Evolutionary conservation across 1,140 invertebrate genomes (phyloP), one percentile per base, ranked within the genome.

Genomic region (Chelonus insularis): DNA sequence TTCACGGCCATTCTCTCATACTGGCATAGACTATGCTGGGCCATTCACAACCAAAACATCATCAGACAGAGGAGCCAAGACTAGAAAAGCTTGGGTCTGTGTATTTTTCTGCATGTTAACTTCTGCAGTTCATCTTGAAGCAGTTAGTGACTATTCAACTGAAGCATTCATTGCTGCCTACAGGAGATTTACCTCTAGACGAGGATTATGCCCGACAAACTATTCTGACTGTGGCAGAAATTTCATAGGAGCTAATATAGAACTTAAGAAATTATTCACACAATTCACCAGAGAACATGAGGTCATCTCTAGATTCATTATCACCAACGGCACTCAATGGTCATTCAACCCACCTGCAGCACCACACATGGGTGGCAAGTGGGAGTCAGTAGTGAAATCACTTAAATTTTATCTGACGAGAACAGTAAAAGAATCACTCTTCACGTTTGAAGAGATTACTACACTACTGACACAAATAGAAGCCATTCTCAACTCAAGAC

Each of bases 81-180:
- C 54, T 0, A 32, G 43, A 4, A 78, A 78, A 52, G 36, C 57
- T 0, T 76, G 72, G 21, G 63, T 73, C 1, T 55, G 51, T 12
- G 1, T 79, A 4, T 73, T 72, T 57, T 56, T 68, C 6, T 76
- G 73, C 59, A 47, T 68, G 12, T 29, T 60, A 0, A 67, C 66
- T 0, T 34, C 58, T 12, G 70, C 71, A 0, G 57, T 73, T 6
- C 67, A 75, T 56, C 41, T 73, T 11, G 74, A 78, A 25, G 25
- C 68, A 1, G 64, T 68, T 7, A 34, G 5, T 34, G 65, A 66
- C 64, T 41, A 69, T 7, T 25, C 68, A 6, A 65, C 69, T 8
- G 59, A 67, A 21, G 61, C 58, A 20, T 72, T 74, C 45, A n/a
- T 73, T 0, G 52, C 62, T n/a, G 60, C 70, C 4, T 65, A 74